Evolutionary conservation across 2,113 vertebrate genomes (phyloP).

Genomic region (Mungos mungo): DNA sequence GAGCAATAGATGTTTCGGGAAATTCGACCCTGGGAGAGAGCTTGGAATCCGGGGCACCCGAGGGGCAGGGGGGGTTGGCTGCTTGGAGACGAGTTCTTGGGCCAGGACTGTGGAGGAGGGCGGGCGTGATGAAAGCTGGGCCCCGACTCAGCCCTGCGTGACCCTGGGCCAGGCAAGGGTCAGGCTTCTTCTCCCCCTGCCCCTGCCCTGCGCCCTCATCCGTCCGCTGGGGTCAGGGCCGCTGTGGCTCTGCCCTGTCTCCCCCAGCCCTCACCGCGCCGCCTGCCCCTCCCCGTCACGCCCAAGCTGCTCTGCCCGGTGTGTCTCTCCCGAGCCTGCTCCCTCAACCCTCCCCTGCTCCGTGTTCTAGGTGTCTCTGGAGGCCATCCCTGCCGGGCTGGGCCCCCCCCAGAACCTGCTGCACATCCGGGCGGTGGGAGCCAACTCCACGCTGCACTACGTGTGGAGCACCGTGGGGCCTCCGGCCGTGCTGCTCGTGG

Average conservation of each 20-base stretch:
- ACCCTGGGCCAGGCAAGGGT: background rate
- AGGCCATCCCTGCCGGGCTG: conserved; percentile 84
- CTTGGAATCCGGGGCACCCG: background rate
- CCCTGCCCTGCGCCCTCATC: background rate
- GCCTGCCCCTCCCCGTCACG: background rate
- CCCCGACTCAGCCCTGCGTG: background rate
- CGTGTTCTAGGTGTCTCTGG: conserved; percentile 85
- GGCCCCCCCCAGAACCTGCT: conserved; percentile 83
- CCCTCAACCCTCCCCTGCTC: background rate
- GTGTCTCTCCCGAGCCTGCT: background rate
- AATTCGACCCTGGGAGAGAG: background rate
- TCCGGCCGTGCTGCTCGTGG: conserved; percentile 89
- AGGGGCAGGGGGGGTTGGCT: background rate
- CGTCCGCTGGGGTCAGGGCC: background rate
- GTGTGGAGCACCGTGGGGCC: conserved; percentile 90
- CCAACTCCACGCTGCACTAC: conserved; percentile 90
- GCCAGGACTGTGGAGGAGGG: background rate
- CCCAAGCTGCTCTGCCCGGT: background rate
- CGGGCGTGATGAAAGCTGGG: no score
- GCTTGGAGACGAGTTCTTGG: background rate
- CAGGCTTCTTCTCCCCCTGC: background rate
- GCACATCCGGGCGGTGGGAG: conserved; percentile 87
- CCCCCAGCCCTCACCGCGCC: background rate
- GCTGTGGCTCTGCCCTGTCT: background rate
- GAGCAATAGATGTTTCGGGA: background rate